These are phyloP conservation scores for Drosophila koepferae DNA, from an alignment of 2,888 invertebrate species.

Conservation along the genomic window DNA sequence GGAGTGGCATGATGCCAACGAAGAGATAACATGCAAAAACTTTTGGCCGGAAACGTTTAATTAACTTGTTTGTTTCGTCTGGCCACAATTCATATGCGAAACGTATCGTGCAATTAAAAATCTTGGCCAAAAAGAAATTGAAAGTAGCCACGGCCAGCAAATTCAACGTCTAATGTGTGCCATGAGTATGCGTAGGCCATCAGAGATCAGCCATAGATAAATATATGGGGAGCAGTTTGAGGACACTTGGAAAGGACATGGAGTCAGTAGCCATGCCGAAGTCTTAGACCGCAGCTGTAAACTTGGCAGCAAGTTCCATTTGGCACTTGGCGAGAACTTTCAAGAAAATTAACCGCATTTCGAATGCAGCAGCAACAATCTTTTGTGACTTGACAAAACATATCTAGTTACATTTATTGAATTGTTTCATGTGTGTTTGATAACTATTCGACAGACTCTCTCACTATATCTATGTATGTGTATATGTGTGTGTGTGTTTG, in stretches of 20 bases:
- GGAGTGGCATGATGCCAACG: slow-evolving; percentile 56
- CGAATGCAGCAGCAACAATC: slow-evolving; percentile 48
- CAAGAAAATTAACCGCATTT: slow-evolving; percentile 66
- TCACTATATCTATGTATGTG: slow-evolving; percentile 1
- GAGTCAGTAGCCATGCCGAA: slow-evolving; percentile 3
- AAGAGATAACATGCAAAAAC: slow-evolving; percentile 67
- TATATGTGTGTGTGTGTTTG: slow-evolving; percentile 11
- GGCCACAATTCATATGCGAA: slow-evolving; percentile 72
- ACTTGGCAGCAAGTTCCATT: slow-evolving; percentile 50
- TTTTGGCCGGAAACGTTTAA: slow-evolving; percentile 72
- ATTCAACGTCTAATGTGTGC: slow-evolving; percentile 10
- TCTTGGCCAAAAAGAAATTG: slow-evolving; percentile 49
- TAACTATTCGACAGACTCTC: slow-evolving; percentile 59
- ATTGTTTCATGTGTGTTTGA: slow-evolving; percentile 67
- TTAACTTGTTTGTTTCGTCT: slow-evolving; percentile 76
- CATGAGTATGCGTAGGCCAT: slow-evolving; percentile 21
- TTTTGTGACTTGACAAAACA: slow-evolving; percentile 55
- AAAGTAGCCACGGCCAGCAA: slow-evolving; percentile 45
- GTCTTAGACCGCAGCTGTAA: slow-evolving; percentile 26
- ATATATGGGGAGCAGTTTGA: not conserved
- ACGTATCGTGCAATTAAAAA: slow-evolving; percentile 72
- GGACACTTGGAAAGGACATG: not conserved
- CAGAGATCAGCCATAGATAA: slow-evolving; percentile 33
- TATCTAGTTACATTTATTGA: slow-evolving; percentile 71
- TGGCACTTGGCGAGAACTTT: slow-evolving; percentile 54